A percentile compares a stretch with the other conserved stretches of the same genome.
Conservation (phyloP, 2,888 invertebrate genomes). For the Steinernema carpocapsae region DNA sequence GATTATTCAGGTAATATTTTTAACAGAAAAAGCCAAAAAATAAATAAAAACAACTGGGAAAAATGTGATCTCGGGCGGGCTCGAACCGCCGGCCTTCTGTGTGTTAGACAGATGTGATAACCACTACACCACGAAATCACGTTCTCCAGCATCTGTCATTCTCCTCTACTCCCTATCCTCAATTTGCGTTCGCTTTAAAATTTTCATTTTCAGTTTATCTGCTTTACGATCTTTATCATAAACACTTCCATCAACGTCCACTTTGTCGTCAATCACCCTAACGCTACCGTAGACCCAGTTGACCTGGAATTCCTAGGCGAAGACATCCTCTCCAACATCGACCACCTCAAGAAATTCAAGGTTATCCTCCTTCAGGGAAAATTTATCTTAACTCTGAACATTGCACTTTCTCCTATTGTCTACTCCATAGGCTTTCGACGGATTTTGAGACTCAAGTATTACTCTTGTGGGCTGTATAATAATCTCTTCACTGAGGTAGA, state of each 20-base stretch:
- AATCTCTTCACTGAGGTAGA: neutral
- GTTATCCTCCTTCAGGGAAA: no score
- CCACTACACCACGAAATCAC: slow-evolving; percentile 20
- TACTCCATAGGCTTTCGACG: neutral
- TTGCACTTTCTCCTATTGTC: neutral
- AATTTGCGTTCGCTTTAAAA: neutral
- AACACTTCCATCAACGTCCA: neutral
- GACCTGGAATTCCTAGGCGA: neutral
- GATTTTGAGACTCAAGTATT: neutral
- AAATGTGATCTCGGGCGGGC: slow-evolving; percentile 57
- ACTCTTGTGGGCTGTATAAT: neutral
- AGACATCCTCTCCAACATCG: neutral
- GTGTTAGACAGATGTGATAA: slow-evolving; percentile 44
- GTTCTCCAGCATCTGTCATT: no score
- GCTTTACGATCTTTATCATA: neutral
- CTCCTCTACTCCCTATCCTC: no score
- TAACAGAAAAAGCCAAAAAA: no score
- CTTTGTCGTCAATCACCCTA: neutral
- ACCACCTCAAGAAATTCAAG: neutral
- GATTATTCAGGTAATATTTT: neutral
- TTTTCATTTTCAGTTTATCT: neutral
- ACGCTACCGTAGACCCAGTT: neutral
- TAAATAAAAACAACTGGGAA: no score
- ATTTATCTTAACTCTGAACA: neutral
- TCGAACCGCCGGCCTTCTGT: slow-evolving; percentile 57